A percentile compares a stretch with the other conserved stretches of the same genome.
phyloP scores from a whole-genome alignment of 53 echinoderm and acorn worm species.

The Paracentrotus lividus region DNA sequence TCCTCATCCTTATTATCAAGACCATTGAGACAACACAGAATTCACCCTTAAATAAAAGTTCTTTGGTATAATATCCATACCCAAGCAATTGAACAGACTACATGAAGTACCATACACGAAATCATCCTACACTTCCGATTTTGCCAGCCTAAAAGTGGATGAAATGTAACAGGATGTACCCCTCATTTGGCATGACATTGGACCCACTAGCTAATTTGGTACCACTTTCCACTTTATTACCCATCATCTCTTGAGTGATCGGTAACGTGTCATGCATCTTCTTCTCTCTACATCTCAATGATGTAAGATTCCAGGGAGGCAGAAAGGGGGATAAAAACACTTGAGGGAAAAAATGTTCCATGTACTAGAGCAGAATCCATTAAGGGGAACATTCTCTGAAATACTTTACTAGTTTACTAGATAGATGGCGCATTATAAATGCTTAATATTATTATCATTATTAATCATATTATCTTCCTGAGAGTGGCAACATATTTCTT shows the following conservation, averaged over 20 bases:
- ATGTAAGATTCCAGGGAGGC: too few relatives aligned
- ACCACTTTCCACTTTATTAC: constrained; percentile 10
- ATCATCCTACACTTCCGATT: neutral
- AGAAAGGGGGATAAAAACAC: too few relatives aligned
- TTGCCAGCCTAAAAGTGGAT: neutral
- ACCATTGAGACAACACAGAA: neutral
- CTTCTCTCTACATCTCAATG: neutral
- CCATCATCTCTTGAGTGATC: neutral
- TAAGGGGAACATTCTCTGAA: too few relatives aligned
- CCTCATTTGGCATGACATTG: neutral
- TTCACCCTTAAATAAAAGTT: neutral
- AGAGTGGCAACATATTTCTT: too few relatives aligned
- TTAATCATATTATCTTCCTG: too few relatives aligned
- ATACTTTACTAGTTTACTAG: too few relatives aligned
- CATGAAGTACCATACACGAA: too few relatives aligned
- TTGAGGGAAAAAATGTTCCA: too few relatives aligned
- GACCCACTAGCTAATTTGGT: neutral
- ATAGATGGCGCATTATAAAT: too few relatives aligned
- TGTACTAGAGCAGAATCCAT: too few relatives aligned
- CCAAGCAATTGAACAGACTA: neutral
- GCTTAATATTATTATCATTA: too few relatives aligned
- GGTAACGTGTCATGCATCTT: constrained; percentile 6
- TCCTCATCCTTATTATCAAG: neutral
- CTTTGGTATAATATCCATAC: neutral
- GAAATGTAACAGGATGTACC: neutral